phyloP scores from a whole-genome alignment of 2,113 vertebrate genomes.

The Trochalopteron elliotii region DNA sequence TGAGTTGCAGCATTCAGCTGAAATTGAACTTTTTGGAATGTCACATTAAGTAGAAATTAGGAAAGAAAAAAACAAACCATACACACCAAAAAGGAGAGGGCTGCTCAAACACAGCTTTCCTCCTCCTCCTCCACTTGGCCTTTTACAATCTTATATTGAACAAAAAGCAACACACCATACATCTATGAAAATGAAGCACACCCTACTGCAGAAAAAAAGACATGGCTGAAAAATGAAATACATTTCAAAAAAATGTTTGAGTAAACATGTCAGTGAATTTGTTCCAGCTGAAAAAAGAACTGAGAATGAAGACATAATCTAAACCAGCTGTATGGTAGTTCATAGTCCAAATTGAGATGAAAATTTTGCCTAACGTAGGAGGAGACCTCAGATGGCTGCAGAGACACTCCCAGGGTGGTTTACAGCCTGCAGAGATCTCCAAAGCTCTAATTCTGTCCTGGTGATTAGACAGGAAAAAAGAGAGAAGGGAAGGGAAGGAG shows the following conservation, averaged over 20 bases:
- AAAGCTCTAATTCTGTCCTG: background rate
- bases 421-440: background rate
- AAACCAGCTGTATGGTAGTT: background rate
- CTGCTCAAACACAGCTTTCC: background rate
- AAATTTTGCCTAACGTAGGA: background rate
- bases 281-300: background rate
- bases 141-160: background rate
- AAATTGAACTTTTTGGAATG: background rate
- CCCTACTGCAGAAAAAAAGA: background rate
- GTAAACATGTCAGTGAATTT: background rate
- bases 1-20: background rate
- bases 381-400: background rate
- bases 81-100: background rate
- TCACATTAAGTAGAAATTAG: background rate
- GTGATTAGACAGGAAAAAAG: background rate
- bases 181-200: background rate
- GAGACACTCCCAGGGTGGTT: background rate
- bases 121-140: background rate
- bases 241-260: background rate
- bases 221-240: background rate
- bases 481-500: background rate
- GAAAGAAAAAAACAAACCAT: background rate
- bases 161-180: background rate
- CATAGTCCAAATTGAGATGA: background rate
- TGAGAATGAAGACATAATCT: background rate